Conservation (phyloP, 2,797 vertebrate species). For the Trichosurus vulpecula region DNA sequence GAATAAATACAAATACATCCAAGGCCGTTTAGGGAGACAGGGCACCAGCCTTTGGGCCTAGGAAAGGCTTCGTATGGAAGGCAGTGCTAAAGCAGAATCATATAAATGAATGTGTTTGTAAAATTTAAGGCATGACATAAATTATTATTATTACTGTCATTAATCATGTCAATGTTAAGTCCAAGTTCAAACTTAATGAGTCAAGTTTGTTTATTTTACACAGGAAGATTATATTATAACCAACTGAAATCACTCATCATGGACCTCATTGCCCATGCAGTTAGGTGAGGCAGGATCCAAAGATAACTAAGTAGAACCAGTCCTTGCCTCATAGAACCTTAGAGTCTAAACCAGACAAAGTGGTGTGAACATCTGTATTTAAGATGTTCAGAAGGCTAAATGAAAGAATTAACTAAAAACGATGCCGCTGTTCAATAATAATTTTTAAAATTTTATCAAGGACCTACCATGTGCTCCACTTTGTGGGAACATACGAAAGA, state of each 20-base stretch:
- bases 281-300: not conserved
- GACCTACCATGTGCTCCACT: not conserved
- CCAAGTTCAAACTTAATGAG: not conserved
- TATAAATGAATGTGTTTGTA: not conserved
- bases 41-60: not conserved
- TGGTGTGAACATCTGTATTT: not conserved
- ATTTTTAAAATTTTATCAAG: not conserved
- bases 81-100: not conserved
- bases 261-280: not conserved
- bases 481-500: not conserved
- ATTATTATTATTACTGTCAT: not conserved
- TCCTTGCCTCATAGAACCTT: not conserved
- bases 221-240: not conserved
- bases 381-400: conserved; percentile 12
- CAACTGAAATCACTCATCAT: conserved; percentile 14
- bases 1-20: not conserved
- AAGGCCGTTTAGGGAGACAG: not conserved
- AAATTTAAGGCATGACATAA: not conserved
- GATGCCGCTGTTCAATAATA: not conserved
- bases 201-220: not conserved
- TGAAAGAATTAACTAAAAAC: conserved; percentile 14
- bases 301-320: conserved; percentile 15
- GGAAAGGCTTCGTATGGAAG: not conserved
- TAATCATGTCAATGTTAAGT: not conserved
- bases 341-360: not conserved